Percentiles rank a stretch among this genome's conserved stretches.
phyloP scores from a whole-genome alignment of 1,140 invertebrate species.

The Hypothenemus hampei region DNA sequence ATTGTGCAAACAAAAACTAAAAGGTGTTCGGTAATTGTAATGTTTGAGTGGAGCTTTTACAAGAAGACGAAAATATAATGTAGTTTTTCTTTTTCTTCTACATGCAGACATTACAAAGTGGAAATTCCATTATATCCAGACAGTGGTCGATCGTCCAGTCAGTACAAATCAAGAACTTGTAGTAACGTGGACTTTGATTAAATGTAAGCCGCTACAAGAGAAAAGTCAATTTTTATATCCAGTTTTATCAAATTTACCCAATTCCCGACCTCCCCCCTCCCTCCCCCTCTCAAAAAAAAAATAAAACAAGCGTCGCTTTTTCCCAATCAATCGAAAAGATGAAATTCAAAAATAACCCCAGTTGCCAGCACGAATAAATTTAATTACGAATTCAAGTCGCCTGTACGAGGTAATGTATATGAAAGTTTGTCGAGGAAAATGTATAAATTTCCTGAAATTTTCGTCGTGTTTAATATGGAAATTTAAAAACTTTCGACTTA shows the following conservation, averaged over 20 bases:
- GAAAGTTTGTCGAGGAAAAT: constrained; percentile 10
- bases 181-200: constrained; percentile 19
- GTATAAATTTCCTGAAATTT: constrained; percentile 16
- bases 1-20: no score
- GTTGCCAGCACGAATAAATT: constrained; percentile 7
- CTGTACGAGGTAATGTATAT: no score
- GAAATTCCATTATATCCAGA: constrained; percentile 16
- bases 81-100: background rate
- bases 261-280: no score
- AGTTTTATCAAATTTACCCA: constrained; percentile 12
- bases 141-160: constrained; percentile 10
- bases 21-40: no score
- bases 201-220: constrained; percentile 11
- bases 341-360: no score
- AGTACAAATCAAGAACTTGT: constrained; percentile 21
- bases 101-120: constrained; percentile 6
- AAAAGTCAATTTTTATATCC: constrained; percentile 13
- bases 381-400: constrained; percentile 3
- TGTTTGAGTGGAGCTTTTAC: no score
- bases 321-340: no score
- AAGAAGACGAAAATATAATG: background rate
- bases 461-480: constrained; percentile 23
- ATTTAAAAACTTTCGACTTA: constrained; percentile 25
- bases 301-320: no score
- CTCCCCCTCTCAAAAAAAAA: no score